A percentile compares a stretch with the other conserved stretches of the same genome.
These are phyloP conservation scores for Centropyge bicolor DNA, from an alignment of 2,797 vertebrate species.

Conservation along the genomic window DNA sequence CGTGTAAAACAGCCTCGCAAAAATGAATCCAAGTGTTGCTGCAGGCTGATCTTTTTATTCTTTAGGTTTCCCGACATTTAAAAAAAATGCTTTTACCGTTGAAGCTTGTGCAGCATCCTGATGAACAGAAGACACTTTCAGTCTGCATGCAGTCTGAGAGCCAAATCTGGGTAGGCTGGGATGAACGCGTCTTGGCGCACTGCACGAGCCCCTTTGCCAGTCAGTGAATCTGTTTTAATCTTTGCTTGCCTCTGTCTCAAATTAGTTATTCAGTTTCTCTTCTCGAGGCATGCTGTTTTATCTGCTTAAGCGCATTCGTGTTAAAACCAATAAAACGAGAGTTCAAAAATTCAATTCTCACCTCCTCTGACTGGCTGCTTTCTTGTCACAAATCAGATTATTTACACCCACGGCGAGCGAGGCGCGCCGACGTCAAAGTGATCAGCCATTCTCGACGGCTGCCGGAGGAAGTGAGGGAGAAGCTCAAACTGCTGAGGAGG, in stretches of 20 bases:
- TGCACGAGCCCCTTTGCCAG: constrained; percentile 30
- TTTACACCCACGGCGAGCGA: constrained; percentile 62
- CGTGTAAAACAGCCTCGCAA: constrained; percentile 7
- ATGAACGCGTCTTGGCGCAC: constrained; percentile 35
- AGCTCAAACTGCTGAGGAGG: constrained; percentile 48
- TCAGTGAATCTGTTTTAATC: constrained; percentile 62
- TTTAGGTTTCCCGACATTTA: not conserved
- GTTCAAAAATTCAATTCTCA: constrained; percentile 77
- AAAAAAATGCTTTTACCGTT: not conserved
- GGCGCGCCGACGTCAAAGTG: constrained; percentile 45
- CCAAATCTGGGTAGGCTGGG: constrained; percentile 49
- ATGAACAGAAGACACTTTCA: constrained; percentile 17
- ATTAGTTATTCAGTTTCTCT: constrained; percentile 69
- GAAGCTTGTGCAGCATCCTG: not conserved
- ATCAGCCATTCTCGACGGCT: constrained; percentile 55
- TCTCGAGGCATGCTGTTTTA: constrained; percentile 47
- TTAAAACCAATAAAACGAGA: constrained; percentile 55
- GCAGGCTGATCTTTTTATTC: constrained; percentile 2
- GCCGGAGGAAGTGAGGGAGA: constrained; percentile 40
- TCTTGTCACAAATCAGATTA: constrained; percentile 74
- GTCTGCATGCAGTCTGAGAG: constrained; percentile 13
- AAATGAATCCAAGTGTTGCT: not conserved
- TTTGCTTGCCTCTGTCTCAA: constrained; percentile 63
- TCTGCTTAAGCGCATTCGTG: constrained; percentile 50
- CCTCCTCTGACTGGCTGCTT: constrained; percentile 60